Base-by-base conservation (phyloP, 37 sponge, comb jelly and placozoan genomes). In the Oopsacas minuta region DNA sequence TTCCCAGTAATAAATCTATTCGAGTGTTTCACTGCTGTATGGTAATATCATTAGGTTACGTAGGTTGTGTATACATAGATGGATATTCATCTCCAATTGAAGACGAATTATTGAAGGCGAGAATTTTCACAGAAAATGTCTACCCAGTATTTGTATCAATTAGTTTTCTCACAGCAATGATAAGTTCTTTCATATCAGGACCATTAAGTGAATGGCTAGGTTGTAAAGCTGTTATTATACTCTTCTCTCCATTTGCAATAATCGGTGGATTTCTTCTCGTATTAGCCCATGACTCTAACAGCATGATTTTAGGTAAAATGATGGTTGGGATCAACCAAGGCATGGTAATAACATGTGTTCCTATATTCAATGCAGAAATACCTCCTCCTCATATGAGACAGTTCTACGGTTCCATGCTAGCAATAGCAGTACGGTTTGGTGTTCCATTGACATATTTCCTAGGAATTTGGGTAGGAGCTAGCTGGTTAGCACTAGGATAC, bases 61-160 rank as follows among this genome's bases (percentile, higher is more conserved):
- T 61, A 34, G 22, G 32, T 25, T 5, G 3, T 25, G 20, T 12
- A n/a, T 61, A 61, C 75, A 61, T 61, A 5, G 75, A 61, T 61
- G 22, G 28, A 20, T 61, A 61, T 61, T 61, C 75, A 61, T 61
- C 75, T 61, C 75, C 75, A n/a, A 61, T 61, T 25, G 75, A 61
- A 61, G 75, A 61, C 75, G 75, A 10, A 32, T n/a, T 61, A 10
- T n/a, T 61, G 20, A 10, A 61, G 30, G 22, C 22, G 7, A n/a
- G 75, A 61, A 25, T 61, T 25, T 61, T 61, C 22, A 61, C 20
- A 10, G 75, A 61, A n/a, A 10, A 61, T 3, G 5, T n/a, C 30
- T 61, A 61, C 30, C 75, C 75, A 20, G 22, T 61, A 5, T 61
- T 61, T 34, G 75, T 10, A 20, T 61, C 75, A 32, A n/a, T 34